phyloP scores from a whole-genome alignment of 1,140 invertebrate genomes.

The Aphidius ervi region DNA sequence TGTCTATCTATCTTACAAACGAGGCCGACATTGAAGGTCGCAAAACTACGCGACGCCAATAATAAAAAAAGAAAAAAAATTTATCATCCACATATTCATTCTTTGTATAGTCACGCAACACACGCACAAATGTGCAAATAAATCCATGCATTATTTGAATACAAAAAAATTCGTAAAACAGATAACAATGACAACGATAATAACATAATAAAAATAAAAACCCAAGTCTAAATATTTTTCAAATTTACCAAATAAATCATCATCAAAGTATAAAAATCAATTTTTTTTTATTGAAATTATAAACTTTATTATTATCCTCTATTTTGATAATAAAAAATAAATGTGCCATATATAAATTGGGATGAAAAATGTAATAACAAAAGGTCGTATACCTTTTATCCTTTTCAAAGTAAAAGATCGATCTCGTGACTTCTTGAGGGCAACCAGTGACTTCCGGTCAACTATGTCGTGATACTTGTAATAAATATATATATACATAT shows the following conservation, averaged over 20 bases:
- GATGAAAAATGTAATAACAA: neutral
- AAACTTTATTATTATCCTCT: too few relatives aligned
- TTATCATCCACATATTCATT: neutral
- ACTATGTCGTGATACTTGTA: conserved; percentile 5
- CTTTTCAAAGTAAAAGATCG: conserved; percentile 4
- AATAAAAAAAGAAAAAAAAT: neutral
- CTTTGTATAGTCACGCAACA: neutral
- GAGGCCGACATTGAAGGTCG: conserved; percentile 21
- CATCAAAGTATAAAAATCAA: neutral
- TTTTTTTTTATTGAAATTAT: neutral
- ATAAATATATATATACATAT: neutral
- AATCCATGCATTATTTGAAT: neutral
- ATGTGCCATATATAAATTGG: neutral
- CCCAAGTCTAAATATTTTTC: too few relatives aligned
- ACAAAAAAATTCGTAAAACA: neutral
- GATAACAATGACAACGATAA: conserved; percentile 1
- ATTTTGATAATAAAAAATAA: neutral
- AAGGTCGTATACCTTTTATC: neutral
- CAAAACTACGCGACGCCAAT: conserved; percentile 27
- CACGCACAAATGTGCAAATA: neutral
- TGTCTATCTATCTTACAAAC: conserved; percentile 12
- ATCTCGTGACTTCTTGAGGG: conserved; percentile 9
- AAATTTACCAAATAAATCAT: neutral
- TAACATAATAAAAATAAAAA: neutral
- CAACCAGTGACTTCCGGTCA: conserved; percentile 12